Percentiles rank a stretch among this genome's conserved stretches.
Conservation (phyloP, 2,113 vertebrate genomes). For the Apteryx mantelli region DNA sequence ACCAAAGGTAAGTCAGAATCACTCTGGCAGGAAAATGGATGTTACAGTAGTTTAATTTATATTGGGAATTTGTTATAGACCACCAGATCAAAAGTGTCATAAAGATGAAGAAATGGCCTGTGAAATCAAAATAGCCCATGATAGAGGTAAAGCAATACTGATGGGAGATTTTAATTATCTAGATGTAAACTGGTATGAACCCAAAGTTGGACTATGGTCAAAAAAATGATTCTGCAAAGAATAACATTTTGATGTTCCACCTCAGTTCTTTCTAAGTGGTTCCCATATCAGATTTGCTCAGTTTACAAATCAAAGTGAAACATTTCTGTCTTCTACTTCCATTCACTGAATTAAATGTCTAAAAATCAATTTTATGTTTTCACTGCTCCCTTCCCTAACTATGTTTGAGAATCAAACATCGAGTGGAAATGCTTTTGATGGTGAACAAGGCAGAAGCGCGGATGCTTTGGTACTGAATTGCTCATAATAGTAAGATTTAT, state of each 20-base stretch:
- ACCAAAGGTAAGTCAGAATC: background rate
- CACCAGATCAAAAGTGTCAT: background rate
- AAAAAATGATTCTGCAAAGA: background rate
- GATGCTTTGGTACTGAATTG: background rate
- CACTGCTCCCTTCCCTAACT: background rate
- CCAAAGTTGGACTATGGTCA: background rate
- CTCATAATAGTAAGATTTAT: background rate
- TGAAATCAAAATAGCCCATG: slow-evolving; percentile 32
- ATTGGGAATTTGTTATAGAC: slow-evolving; percentile 12
- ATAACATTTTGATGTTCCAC: background rate
- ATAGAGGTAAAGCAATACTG: background rate
- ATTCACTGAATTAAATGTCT: background rate
- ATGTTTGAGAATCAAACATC: background rate
- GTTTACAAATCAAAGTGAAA: background rate
- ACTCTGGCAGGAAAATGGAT: slow-evolving; percentile 45
- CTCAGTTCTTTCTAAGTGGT: background rate
- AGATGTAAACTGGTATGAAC: background rate
- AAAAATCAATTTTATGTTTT: background rate
- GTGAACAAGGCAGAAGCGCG: background rate
- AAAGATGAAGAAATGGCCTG: slow-evolving; percentile 20
- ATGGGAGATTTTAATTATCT: slow-evolving; percentile 28
- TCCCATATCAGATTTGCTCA: background rate
- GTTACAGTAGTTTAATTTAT: slow-evolving; percentile 38
- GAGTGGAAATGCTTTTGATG: background rate
- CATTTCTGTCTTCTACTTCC: background rate